phyloP scores from a whole-genome alignment of 2,797 vertebrate species.

The Graptemys geographica region DNA sequence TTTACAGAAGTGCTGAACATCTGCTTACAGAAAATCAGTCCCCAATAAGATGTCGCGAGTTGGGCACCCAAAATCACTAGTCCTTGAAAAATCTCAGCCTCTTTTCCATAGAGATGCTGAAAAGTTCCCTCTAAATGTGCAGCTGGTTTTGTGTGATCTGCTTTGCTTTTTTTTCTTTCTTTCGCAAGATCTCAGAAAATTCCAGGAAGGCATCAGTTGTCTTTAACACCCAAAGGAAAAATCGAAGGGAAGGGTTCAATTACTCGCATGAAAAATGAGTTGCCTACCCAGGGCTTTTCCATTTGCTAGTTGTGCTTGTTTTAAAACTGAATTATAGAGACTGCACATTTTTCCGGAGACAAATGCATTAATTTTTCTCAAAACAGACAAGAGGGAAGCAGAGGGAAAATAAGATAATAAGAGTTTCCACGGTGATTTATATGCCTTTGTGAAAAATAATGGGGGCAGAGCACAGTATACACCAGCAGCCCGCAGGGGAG shows the following conservation, averaged over 20 bases:
- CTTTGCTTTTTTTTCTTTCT: not conserved
- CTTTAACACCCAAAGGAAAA: conserved; percentile 80
- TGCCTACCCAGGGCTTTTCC: conserved; percentile 74
- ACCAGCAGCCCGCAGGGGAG: conserved; percentile 9
- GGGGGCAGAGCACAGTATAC: conserved; percentile 33
- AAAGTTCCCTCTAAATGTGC: not conserved
- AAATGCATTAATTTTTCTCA: conserved; percentile 82
- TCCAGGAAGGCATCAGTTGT: conserved; percentile 78
- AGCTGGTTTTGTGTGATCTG: not conserved
- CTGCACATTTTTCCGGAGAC: conserved; percentile 78
- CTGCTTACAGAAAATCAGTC: not conserved
- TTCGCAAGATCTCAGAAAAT: conserved; percentile 63
- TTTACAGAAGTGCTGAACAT: rapidly evolving
- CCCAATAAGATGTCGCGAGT: not conserved
- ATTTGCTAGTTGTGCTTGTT: conserved; percentile 76
- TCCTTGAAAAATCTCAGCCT: not conserved
- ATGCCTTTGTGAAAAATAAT: conserved; percentile 79
- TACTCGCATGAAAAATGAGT: conserved; percentile 82
- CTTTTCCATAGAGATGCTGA: not conserved
- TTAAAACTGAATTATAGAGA: conserved; percentile 83
- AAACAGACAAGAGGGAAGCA: conserved; percentile 78
- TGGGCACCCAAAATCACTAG: not conserved
- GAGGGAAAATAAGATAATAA: conserved; percentile 84
- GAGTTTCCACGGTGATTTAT: conserved; percentile 83
- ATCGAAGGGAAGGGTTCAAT: conserved; percentile 81